Conservation (phyloP, 2,888 invertebrate genomes). For the Pseudococcus viburni region DNA sequence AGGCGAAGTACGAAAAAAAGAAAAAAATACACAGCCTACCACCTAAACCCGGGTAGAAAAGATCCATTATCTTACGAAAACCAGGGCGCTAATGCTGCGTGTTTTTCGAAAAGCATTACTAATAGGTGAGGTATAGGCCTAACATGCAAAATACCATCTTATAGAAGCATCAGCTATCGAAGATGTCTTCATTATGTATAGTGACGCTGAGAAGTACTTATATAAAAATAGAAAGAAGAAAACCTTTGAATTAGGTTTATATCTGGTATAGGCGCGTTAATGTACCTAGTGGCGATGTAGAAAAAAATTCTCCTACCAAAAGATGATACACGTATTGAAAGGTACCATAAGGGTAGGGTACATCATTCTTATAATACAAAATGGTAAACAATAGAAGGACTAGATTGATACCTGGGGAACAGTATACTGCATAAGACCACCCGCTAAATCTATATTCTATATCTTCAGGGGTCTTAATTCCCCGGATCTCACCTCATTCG, state of each 20-base stretch:
- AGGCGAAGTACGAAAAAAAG: background rate
- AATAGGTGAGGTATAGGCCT: background rate
- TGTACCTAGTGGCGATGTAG: background rate
- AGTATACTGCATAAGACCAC: slow-evolving; percentile 59
- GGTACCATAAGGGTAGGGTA: slow-evolving; percentile 41
- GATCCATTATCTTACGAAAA: slow-evolving; percentile 34
- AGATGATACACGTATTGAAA: background rate
- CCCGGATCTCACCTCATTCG: slow-evolving; percentile 62
- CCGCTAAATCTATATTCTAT: slow-evolving; percentile 60
- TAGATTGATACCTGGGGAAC: slow-evolving; percentile 66
- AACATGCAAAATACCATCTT: slow-evolving; percentile 25
- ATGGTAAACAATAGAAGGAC: slow-evolving; percentile 61
- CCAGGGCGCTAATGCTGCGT: slow-evolving; percentile 1
- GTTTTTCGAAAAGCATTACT: background rate
- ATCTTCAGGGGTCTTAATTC: slow-evolving; percentile 63
- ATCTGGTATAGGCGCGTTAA: slow-evolving; percentile 13
- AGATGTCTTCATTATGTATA: background rate
- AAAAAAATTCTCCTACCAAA: slow-evolving; percentile 15
- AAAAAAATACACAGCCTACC: background rate
- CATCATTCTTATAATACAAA: background rate
- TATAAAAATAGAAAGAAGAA: background rate
- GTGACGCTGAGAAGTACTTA: background rate
- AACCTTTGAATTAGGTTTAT: slow-evolving; percentile 17
- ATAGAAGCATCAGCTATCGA: background rate
- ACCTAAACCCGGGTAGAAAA: background rate